Percentiles rank a stretch among this genome's conserved stretches.
Evolutionary conservation across 2,888 invertebrate genomes (phyloP).

Genomic region (Crossocerus cetratus): DNA sequence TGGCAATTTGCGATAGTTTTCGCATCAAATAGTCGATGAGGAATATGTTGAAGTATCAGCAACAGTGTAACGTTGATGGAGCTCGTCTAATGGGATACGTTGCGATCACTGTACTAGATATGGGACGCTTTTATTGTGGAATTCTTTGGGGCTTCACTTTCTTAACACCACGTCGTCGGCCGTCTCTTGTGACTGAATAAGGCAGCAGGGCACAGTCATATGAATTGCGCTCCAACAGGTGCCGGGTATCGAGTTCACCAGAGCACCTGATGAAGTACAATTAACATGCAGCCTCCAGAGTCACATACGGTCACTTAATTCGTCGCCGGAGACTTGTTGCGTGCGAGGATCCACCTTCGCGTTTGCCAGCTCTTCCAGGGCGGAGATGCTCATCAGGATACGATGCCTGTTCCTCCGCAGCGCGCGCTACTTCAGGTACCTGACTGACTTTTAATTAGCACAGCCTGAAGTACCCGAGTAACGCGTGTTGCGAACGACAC

Average conservation of each 20-base stretch:
- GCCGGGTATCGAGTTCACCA: constrained; percentile 94
- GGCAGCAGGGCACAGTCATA: constrained; percentile 80
- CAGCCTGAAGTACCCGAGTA: constrained; percentile 94
- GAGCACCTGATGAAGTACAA: constrained; percentile 99
- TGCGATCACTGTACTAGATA: too few relatives aligned
- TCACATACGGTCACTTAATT: constrained; percentile 24
- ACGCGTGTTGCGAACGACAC: constrained; percentile 85
- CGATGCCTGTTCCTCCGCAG: constrained; percentile 78
- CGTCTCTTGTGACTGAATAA: constrained; percentile 21
- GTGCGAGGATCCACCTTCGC: not conserved
- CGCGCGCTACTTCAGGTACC: constrained; percentile 99
- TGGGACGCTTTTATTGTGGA: too few relatives aligned
- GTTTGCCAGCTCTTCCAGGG: not conserved
- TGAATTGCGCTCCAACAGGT: constrained; percentile 99
- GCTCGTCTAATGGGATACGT: too few relatives aligned
- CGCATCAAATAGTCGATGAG: too few relatives aligned
- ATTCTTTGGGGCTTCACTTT: too few relatives aligned
- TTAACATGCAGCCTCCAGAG: constrained; percentile 90
- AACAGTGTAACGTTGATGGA: too few relatives aligned
- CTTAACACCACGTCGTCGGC: too few relatives aligned
- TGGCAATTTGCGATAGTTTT: too few relatives aligned
- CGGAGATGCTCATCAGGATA: not conserved
- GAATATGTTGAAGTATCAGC: too few relatives aligned
- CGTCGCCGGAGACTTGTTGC: constrained; percentile 16
- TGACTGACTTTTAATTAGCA: constrained; percentile 84